Base-by-base conservation (phyloP, 1,140 invertebrate species). In the Elymnias hypermnestra region DNA sequence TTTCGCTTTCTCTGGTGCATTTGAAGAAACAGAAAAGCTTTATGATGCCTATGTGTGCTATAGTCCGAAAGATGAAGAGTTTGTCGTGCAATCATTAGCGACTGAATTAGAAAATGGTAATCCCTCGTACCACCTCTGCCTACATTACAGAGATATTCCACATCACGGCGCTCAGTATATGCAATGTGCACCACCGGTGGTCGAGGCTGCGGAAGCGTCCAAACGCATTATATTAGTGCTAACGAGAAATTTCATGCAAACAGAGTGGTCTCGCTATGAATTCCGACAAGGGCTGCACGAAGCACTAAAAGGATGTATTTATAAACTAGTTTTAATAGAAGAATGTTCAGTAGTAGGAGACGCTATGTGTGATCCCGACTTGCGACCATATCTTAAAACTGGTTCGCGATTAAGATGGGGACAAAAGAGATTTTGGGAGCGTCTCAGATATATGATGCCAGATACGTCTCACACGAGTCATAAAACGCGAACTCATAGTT, bases 11-110 rank as follows among this genome's bases (percentile, higher is more conserved):
- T 71, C 83, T 78, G 67, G 87, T 72, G 62, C 87, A 57, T 91
- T 89, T 69, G 92, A 93, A 65, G 94, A 94, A 63, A 89, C 92
- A 56, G 94, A 95, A 66, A 96, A 96, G 72, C 88, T 95, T 18
- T 98, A 96, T 85, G 97, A 98, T 77, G 95, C 94, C 37, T 98
- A 97, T 84, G 91, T 98, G 4, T 93, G 95, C 49, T 97, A 98
- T 86, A 96, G 94, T 53, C 93, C 94, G 13, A 95, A 96, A 75
- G 96, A 98, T 85, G 94, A 97, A 64, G 92, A 95, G 68, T 96
- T 97, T 76, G 94, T 97, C 5, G 88, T 94, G 47, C 93, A 95
- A 69, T 94, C 93, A 5, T 88, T 98, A 14, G 93, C 93, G 2
- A 91, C 92, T 8, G 94, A 96, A 62, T 82, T 98, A 35, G 96